Percentiles rank a stretch among this genome's conserved stretches.
Conservation (phyloP, 2,797 vertebrate species). For the Siniperca scherzeri region DNA sequence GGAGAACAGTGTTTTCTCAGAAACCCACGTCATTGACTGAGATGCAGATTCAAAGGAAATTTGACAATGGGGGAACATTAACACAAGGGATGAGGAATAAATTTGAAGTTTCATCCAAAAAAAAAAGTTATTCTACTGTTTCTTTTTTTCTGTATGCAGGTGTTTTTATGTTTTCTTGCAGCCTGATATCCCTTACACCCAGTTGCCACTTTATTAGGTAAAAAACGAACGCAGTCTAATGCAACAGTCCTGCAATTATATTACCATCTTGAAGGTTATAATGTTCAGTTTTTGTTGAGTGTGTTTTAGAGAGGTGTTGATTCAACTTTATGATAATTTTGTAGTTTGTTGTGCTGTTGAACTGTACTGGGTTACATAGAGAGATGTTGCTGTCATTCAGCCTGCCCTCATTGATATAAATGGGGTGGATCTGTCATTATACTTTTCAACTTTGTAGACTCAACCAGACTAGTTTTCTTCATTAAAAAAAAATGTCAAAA, state of each 20-base stretch:
- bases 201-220: too few relatives aligned
- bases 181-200: not conserved
- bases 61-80: not conserved
- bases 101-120: slow-evolving; percentile 2
- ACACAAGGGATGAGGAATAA: not conserved
- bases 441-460: not conserved
- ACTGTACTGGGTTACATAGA: not conserved
- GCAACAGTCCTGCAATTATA: not conserved
- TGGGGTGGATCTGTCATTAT: too few relatives aligned
- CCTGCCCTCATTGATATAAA: too few relatives aligned
- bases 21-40: slow-evolving; percentile 13
- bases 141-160: too few relatives aligned
- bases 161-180: not conserved
- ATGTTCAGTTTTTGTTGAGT: not conserved
- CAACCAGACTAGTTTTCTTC: too few relatives aligned
- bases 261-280: not conserved
- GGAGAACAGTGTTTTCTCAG: slow-evolving; percentile 11
- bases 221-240: not conserved
- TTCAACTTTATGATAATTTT: not conserved
- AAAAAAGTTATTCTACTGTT: too few relatives aligned
- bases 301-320: not conserved
- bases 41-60: slow-evolving; percentile 7
- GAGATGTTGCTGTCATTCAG: too few relatives aligned
- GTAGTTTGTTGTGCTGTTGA: not conserved
- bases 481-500: not conserved